Evolutionary conservation across 2,888 invertebrate genomes (phyloP), one percentile per base, ranked within the genome.

Genomic region (Caenorhabditis sp.): DNA sequence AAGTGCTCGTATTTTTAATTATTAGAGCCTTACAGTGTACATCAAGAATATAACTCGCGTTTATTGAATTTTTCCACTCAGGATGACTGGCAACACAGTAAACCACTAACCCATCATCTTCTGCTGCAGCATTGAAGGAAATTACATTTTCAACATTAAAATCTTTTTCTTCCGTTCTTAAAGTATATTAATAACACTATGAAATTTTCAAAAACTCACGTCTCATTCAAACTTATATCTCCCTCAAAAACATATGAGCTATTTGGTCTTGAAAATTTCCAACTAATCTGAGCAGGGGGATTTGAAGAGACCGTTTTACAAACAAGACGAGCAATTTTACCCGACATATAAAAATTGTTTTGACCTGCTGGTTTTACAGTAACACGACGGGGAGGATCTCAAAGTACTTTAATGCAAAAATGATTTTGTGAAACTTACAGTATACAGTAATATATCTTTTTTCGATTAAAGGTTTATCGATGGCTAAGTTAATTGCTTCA

Each of bases 41-140:
- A 76, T 88, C 89, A 22, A 90, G 70, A 13, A 83, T 84, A 60
- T 86, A 88, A 4, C 85, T 85, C 13, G 87, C 77, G 22, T 88
- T 86, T 22, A 85, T 85, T 1, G 83, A 74, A 2, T 84, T 76
- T 24, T 86, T 84, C 91, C 91, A 91, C 18, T 85, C 67, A 3
- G 91, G 88, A 81, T 89, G 87, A 44, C 87, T 89, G 1, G 90
- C 91, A 28, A 88, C 80, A 69, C 91, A 91, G 20, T 88, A 76
- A 26, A 88, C 87, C 37, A 86, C 68, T 9, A 85, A 88, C 24
- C 88, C 88, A 83, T 91, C 89, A 72, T 89, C 82, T 9, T 79
- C 84, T 74, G 88, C 89, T 0, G 85, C 87, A 18, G 91, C 90
- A 2, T 74, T 71, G 62, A 91, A 91, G 5, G 88, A 88, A 18